phyloP scores from a whole-genome alignment of 2,888 invertebrate species.

The Drosophila villosipedis region DNA sequence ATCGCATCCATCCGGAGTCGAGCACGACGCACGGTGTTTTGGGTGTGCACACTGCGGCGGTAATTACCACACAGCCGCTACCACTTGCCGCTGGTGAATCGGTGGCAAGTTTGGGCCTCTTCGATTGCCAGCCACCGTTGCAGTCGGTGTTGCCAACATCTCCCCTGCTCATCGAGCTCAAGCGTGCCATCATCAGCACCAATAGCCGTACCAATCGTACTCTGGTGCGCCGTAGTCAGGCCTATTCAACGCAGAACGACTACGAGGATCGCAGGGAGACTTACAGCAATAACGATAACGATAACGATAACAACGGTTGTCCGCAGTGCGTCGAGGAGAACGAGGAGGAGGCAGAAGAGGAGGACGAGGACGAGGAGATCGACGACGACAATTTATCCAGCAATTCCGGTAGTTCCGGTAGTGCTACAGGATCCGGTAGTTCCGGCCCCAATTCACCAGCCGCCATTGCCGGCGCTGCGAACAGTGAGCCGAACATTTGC shows the following conservation, averaged over 20 bases:
- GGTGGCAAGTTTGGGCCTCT: constrained; percentile 61
- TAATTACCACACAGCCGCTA: constrained; percentile 80
- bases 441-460: constrained; percentile 37
- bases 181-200: constrained; percentile 79
- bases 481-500: constrained; percentile 71
- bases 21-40: constrained; percentile 54
- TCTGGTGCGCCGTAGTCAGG: constrained; percentile 18
- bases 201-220: constrained; percentile 10
- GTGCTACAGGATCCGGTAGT: background rate
- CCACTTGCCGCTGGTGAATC: constrained; percentile 49
- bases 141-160: constrained; percentile 61
- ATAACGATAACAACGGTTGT: constrained; percentile 37
- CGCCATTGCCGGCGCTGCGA: constrained; percentile 51
- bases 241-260: background rate
- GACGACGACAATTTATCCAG: constrained; percentile 38
- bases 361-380: constrained; percentile 25
- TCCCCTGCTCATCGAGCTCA: constrained; percentile 77
- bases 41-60: constrained; percentile 64
- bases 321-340: constrained; percentile 66
- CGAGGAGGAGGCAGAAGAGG: constrained; percentile 21
- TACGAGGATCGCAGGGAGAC: constrained; percentile 28
- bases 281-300: constrained; percentile 27
- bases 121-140: constrained; percentile 75
- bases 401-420: constrained; percentile 17
- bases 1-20: constrained; percentile 83